A percentile compares a stretch with the other conserved stretches of the same genome.
Evolutionary conservation across 2,888 invertebrate genomes (phyloP).

Genomic region (Adelphocoris suturalis): DNA sequence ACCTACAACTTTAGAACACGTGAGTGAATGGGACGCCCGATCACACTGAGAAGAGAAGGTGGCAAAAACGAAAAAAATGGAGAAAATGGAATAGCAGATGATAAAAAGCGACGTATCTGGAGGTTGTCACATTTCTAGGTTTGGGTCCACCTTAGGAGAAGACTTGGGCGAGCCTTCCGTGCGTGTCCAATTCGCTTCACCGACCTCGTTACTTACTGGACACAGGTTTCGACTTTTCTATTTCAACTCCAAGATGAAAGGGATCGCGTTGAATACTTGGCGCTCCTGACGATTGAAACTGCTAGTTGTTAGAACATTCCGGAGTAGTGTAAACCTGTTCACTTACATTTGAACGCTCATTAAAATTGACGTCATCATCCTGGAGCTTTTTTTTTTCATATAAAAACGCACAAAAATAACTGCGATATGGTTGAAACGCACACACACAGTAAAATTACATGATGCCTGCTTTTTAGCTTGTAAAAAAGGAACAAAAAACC

Average conservation of each 20-base stretch:
- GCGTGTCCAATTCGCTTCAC: conserved; percentile 36
- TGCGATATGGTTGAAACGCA: no score
- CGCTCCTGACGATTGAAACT: no score
- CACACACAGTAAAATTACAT: no score
- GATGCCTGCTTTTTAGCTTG: no score
- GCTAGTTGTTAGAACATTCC: no score
- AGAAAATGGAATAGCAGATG: not conserved
- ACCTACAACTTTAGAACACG: not conserved
- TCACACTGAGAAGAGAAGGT: not conserved
- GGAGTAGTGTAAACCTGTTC: no score
- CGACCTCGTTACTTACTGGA: conserved; percentile 39
- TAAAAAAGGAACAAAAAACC: no score
- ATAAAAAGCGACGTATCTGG: conserved; percentile 23
- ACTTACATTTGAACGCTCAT: no score
- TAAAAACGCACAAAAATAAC: no score
- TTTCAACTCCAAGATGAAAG: not conserved
- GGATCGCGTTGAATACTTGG: no score
- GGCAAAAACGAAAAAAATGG: not conserved
- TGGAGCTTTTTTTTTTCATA: no score
- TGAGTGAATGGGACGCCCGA: conserved; percentile 12
- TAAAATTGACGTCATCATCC: no score
- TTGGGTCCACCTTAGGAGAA: conserved; percentile 25
- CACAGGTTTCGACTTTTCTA: conserved; percentile 14
- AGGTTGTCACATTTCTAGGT: conserved; percentile 36
- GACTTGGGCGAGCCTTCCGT: not conserved